Percentiles rank a stretch among this genome's conserved stretches.
Conservation (phyloP, 2,888 invertebrate species). For the Mythimna ferrago region DNA sequence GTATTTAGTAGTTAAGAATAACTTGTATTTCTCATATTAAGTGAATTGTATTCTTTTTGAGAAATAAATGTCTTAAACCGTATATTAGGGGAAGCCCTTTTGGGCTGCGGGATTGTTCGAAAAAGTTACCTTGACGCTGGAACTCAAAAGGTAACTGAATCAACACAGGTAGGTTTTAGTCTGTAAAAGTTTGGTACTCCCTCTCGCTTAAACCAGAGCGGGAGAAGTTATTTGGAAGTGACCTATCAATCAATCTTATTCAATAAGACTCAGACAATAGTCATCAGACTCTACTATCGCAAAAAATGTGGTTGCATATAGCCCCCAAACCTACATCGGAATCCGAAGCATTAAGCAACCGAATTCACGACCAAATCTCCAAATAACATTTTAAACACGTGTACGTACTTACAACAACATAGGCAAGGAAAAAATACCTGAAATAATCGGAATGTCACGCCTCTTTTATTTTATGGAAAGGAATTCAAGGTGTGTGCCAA, state of each 20-base stretch:
- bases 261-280: not conserved
- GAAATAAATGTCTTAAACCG: no score
- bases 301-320: not conserved
- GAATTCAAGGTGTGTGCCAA: constrained; percentile 58
- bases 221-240: no score
- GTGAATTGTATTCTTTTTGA: no score
- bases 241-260: not conserved
- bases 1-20: no score
- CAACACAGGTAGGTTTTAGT: no score
- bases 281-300: not conserved
- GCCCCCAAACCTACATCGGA: not conserved
- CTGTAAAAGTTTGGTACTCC: no score
- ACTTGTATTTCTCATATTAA: no score
- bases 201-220: no score
- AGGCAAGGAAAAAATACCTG: constrained; percentile 32
- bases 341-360: not conserved
- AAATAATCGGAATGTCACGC: constrained; percentile 50
- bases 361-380: constrained; percentile 5
- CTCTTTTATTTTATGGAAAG: constrained; percentile 58
- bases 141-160: no score
- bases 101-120: no score
- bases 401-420: constrained; percentile 8
- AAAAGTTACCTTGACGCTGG: no score
- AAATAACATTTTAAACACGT: constrained; percentile 2
- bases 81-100: not conserved